Percentiles rank a stretch among this genome's conserved stretches.
These are phyloP conservation scores for Cairina moschata DNA, from an alignment of 2,113 vertebrate genomes.

Conservation along the genomic window DNA sequence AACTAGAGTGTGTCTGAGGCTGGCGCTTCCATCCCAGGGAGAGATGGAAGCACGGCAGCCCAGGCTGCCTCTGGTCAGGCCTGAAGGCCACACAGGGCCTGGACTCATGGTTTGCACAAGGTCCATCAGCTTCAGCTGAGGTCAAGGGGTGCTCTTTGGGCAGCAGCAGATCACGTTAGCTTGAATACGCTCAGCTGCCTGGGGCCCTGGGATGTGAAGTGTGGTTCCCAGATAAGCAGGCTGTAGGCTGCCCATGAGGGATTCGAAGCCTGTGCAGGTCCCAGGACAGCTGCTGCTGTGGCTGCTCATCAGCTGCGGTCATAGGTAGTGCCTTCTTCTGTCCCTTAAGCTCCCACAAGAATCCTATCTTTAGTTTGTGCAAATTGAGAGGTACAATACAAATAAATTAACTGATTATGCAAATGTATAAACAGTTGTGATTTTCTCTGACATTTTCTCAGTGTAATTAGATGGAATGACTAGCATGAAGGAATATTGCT, in stretches of 20 bases:
- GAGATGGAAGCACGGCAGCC: neutral
- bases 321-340: fast-evolving
- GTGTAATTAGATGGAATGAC: neutral
- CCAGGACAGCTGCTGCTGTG: neutral
- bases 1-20: neutral
- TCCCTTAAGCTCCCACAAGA: neutral
- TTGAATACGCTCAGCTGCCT: neutral
- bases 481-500: neutral
- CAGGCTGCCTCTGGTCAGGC: no score
- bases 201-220: neutral
- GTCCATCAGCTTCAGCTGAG: neutral
- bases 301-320: neutral
- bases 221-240: neutral
- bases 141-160: neutral
- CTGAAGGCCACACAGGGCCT: no score
- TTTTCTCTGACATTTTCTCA: neutral
- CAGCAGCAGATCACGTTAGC: fast-evolving
- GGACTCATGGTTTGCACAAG: neutral
- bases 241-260: neutral
- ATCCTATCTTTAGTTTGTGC: neutral
- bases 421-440: neutral
- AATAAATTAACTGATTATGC: neutral
- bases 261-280: neutral
- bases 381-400: neutral
- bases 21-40: fast-evolving